These are phyloP conservation scores for Drosophila micromelanica DNA, from an alignment of 1,140 invertebrate genomes.

Conservation along the genomic window DNA sequence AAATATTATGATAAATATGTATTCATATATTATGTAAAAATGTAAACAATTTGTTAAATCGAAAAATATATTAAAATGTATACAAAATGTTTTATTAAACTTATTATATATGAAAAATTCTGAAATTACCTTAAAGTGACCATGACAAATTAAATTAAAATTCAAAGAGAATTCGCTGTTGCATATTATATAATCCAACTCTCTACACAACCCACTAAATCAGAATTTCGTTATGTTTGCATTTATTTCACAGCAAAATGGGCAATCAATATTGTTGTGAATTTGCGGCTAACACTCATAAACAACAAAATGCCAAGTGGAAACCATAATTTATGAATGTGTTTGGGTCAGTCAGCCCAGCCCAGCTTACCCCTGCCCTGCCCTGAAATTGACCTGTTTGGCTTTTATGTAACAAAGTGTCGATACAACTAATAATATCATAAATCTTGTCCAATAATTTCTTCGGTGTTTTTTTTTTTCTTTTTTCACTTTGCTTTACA, in stretches of 20 bases:
- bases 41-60: no score
- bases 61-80: no score
- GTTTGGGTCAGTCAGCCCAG: background rate
- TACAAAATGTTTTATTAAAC: no score
- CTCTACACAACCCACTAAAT: constrained; percentile 7
- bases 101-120: no score
- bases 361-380: constrained; percentile 12
- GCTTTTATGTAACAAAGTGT: constrained; percentile 70
- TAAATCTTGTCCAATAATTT: constrained; percentile 78
- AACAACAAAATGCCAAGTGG: constrained; percentile 64
- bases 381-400: constrained; percentile 45
- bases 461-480: constrained; percentile 22
- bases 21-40: no score
- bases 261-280: constrained; percentile 47
- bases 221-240: constrained; percentile 18
- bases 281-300: constrained; percentile 48
- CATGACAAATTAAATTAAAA: background rate
- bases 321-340: constrained; percentile 66
- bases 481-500: constrained; percentile 60
- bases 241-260: constrained; percentile 4
- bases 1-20: no score
- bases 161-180: background rate
- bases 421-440: constrained; percentile 73
- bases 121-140: no score
- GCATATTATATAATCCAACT: background rate